Conservation (phyloP, 2,888 invertebrate genomes). For the Marasmarcha lunaedactyla region DNA sequence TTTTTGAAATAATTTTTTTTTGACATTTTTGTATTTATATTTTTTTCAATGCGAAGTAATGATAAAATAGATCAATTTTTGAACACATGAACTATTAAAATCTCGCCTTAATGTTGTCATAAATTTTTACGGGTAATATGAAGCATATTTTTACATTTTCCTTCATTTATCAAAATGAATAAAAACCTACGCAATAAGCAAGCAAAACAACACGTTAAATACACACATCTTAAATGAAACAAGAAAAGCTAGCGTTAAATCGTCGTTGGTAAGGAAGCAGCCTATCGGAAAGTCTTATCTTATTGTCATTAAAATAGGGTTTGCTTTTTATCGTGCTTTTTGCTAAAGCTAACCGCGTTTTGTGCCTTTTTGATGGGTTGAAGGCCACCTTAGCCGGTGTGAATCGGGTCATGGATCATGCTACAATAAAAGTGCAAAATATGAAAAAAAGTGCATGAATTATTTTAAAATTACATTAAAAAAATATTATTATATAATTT, state of each 20-base stretch:
- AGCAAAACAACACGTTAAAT: constrained; percentile 62
- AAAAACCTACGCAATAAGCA: constrained; percentile 43
- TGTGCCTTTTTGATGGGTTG: background rate
- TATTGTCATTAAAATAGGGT: constrained; percentile 7
- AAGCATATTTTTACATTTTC: too few relatives aligned
- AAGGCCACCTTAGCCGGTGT: constrained; percentile 54
- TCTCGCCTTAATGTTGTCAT: too few relatives aligned
- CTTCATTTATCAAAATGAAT: too few relatives aligned
- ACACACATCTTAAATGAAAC: constrained; percentile 47
- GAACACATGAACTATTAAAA: too few relatives aligned
- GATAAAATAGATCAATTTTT: too few relatives aligned
- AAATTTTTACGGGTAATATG: too few relatives aligned
- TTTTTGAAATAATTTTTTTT: too few relatives aligned
- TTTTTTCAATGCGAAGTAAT: too few relatives aligned
- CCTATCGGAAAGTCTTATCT: constrained; percentile 45
- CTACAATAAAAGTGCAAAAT: constrained; percentile 31
- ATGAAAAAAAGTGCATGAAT: constrained; percentile 35
- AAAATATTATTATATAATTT: too few relatives aligned
- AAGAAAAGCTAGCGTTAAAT: constrained; percentile 60
- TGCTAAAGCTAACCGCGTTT: background rate
- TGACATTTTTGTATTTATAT: constrained; percentile 4
- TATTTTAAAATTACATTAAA: too few relatives aligned
- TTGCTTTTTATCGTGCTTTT: background rate
- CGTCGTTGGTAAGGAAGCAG: constrained; percentile 52
- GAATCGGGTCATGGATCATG: constrained; percentile 61